Conservation (phyloP, 2,113 vertebrate species). For the Hemicordylus capensis region DNA sequence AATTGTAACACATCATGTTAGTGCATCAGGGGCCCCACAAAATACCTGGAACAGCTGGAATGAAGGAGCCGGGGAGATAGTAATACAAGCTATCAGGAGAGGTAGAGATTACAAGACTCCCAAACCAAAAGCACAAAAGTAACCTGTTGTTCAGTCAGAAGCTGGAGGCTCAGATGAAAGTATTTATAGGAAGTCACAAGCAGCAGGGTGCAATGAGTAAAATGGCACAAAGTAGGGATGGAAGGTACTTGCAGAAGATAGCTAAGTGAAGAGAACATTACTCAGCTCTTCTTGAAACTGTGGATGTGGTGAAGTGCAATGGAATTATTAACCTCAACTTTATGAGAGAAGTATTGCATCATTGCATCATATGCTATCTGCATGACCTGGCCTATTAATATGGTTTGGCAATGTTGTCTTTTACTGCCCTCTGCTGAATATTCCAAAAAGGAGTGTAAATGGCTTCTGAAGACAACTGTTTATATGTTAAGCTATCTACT, state of each 20-base stretch:
- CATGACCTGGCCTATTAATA: slow-evolving; percentile 12
- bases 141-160: neutral
- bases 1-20: neutral
- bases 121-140: neutral
- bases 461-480: slow-evolving; percentile 39
- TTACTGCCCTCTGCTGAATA: slow-evolving; percentile 49
- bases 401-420: slow-evolving; percentile 36
- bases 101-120: neutral
- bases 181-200: neutral
- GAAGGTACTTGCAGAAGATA: neutral
- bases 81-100: neutral
- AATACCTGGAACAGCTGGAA: neutral
- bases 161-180: neutral
- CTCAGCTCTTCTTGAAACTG: neutral
- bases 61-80: neutral
- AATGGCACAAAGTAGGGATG: neutral
- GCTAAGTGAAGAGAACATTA: neutral
- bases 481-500: slow-evolving; percentile 42
- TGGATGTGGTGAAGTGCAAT: slow-evolving; percentile 13
- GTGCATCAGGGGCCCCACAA: neutral
- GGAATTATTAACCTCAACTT: neutral
- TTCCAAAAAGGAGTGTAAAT: slow-evolving; percentile 25
- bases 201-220: neutral
- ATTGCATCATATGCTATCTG: slow-evolving; percentile 24
- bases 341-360: neutral